Percentiles rank a stretch among this genome's conserved stretches.
phyloP scores from a whole-genome alignment of 2,888 invertebrate genomes.

The Callyntrura sp. region DNA sequence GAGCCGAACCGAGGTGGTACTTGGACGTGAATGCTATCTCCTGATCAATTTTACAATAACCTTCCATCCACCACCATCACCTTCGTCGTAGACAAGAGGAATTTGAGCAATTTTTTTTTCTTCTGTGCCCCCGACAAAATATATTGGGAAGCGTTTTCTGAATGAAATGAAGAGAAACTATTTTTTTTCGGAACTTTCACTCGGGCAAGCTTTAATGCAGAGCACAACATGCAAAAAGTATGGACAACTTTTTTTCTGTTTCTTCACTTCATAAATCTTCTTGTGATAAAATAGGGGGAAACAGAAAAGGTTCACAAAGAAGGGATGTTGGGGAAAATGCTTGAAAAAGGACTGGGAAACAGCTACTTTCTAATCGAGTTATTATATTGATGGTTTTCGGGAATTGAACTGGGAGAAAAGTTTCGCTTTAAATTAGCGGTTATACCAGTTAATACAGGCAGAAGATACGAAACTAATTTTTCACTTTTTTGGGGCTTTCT shows the following conservation, averaged over 20 bases:
- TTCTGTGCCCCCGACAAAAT: not conserved
- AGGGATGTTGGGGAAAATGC: too few relatives aligned
- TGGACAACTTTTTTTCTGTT: constrained; percentile 21
- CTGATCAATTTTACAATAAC: constrained; percentile 43
- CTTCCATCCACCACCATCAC: constrained; percentile 22
- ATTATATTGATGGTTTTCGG: constrained; percentile 6
- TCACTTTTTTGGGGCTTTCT: constrained; percentile 15
- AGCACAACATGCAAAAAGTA: constrained; percentile 35
- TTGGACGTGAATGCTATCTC: constrained; percentile 51
- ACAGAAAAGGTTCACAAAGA: constrained; percentile 1
- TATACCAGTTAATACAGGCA: not conserved
- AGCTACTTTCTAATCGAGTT: too few relatives aligned
- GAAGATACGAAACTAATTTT: constrained; percentile 18
- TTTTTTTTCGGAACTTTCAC: constrained; percentile 49
- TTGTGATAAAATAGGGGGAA: constrained; percentile 12
- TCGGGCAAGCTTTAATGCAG: constrained; percentile 18
- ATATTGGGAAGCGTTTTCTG: constrained; percentile 14
- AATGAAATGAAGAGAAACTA: constrained; percentile 44
- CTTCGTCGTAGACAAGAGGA: not conserved
- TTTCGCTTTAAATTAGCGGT: constrained; percentile 19
- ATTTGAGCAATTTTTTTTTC: constrained; percentile 7
- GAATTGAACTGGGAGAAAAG: not conserved
- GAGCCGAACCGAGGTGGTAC: constrained; percentile 44
- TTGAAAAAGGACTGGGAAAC: too few relatives aligned
- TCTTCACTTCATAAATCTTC: constrained; percentile 53